phyloP scores from a whole-genome alignment of 2,797 vertebrate genomes.

The Gallinago nigripennis region DNA sequence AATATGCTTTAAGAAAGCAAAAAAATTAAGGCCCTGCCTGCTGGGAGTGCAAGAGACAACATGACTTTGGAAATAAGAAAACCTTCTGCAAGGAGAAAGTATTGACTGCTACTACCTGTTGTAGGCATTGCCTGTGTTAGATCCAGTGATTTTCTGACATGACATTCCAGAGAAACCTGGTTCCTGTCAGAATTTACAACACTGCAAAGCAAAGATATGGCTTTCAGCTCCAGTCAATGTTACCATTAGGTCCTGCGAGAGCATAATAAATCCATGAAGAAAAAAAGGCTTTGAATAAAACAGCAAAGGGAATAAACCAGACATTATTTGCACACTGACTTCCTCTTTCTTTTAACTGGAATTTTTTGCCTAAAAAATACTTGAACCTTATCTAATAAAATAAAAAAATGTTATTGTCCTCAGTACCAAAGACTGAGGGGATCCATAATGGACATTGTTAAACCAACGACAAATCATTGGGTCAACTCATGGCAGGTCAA shows the following conservation, averaged over 20 bases:
- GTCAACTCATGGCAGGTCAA: not conserved
- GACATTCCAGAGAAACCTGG: not conserved
- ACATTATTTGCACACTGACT: not conserved
- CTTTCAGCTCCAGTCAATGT: not conserved
- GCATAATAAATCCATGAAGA: not conserved
- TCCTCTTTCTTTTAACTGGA: not conserved
- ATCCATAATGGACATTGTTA: not conserved
- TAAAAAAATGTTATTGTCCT: not conserved
- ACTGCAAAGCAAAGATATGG: not conserved
- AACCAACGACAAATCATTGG: not conserved
- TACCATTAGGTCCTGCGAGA: not conserved
- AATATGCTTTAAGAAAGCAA: not conserved
- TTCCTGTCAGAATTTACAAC: not conserved
- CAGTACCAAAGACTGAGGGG: not conserved
- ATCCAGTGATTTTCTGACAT: not conserved
- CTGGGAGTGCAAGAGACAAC: not conserved
- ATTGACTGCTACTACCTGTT: not conserved
- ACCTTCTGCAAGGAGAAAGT: not conserved
- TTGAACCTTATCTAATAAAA: not conserved
- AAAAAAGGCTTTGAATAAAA: not conserved
- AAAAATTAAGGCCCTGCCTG: accelerated
- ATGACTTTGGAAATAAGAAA: not conserved
- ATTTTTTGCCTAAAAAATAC: not conserved
- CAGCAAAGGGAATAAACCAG: not conserved
- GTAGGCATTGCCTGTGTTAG: not conserved